A percentile compares a stretch with the other conserved stretches of the same genome.
These are phyloP conservation scores for Aromia moschata DNA, from an alignment of 2,888 invertebrate genomes.

Conservation along the genomic window DNA sequence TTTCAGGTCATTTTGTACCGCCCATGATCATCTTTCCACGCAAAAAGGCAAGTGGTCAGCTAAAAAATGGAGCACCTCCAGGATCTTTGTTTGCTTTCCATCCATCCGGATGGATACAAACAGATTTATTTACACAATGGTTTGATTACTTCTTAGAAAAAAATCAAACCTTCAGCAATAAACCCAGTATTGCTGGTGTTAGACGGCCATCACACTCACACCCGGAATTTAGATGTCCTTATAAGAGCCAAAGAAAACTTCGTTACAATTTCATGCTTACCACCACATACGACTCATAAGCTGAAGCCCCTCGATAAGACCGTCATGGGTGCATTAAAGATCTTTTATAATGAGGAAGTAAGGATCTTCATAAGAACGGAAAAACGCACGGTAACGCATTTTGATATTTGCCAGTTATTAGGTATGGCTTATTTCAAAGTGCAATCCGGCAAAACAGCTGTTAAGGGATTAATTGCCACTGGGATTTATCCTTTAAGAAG, in stretches of 20 bases:
- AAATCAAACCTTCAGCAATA: slow-evolving; percentile 10
- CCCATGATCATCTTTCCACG: neutral
- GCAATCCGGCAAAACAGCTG: no score
- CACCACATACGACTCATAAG: neutral
- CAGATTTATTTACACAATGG: neutral
- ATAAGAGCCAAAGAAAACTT: slow-evolving; percentile 7
- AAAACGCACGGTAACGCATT: no score
- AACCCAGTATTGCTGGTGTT: slow-evolving; percentile 20
- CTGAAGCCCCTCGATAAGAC: neutral
- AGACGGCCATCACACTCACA: slow-evolving; percentile 21
- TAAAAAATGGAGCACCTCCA: neutral
- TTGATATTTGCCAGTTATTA: no score
- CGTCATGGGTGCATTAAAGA: neutral
- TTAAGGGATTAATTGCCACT: no score
- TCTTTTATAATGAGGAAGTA: neutral
- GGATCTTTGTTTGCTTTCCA: neutral
- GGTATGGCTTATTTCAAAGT: no score
- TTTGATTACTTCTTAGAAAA: neutral
- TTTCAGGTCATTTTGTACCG: neutral
- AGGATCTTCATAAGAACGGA: no score
- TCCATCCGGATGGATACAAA: neutral
- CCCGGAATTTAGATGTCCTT: slow-evolving; percentile 22
- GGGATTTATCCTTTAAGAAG: no score
- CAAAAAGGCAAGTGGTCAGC: neutral
- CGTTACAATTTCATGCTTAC: neutral